Percentiles rank a stretch among this genome's conserved stretches.
These are phyloP conservation scores for Gracilinanus agilis DNA, from an alignment of 2,113 vertebrate genomes.

Conservation along the genomic window DNA sequence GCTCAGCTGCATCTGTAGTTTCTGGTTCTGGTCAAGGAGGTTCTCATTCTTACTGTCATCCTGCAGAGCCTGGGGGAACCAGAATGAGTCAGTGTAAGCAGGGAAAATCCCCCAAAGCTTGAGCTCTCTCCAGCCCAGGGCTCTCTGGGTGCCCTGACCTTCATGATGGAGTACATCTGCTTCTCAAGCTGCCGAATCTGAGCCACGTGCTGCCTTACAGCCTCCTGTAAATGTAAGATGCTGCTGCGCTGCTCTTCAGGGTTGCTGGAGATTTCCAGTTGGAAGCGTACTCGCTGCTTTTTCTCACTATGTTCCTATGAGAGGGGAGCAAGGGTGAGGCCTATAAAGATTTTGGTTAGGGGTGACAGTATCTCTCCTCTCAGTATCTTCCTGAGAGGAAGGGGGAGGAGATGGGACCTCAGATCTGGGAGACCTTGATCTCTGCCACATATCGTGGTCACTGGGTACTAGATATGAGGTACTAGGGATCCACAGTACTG, in stretches of 20 bases:
- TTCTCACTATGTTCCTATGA: conserved; percentile 98
- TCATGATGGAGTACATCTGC: conserved; percentile 97
- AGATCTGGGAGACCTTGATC: conserved; percentile 29
- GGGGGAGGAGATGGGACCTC: conserved; percentile 1
- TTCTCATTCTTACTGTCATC: conserved; percentile 92
- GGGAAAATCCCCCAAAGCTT: background rate
- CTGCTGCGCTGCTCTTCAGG: conserved; percentile 98
- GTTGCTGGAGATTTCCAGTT: conserved; percentile 98
- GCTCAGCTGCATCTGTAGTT: conserved; percentile 95
- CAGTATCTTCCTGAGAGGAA: background rate
- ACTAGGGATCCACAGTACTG: background rate
- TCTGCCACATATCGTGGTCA: background rate
- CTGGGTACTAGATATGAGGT: no score
- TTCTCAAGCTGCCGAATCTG: conserved; percentile 96
- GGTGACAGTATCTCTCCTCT: conserved; percentile 3
- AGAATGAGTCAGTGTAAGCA: conserved; percentile 23
- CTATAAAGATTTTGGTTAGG: conserved; percentile 30
- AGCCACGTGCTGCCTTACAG: conserved; percentile 95
- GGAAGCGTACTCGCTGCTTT: conserved; percentile 98
- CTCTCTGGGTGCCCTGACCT: conserved; percentile 81
- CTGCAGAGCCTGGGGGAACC: conserved; percentile 88
- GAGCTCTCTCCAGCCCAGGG: background rate
- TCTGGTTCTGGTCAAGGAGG: conserved; percentile 91
- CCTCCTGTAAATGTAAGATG: conserved; percentile 96
- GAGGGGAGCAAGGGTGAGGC: background rate